phyloP scores from a whole-genome alignment of 2,113 vertebrate species.

The Tetrao urogallus region DNA sequence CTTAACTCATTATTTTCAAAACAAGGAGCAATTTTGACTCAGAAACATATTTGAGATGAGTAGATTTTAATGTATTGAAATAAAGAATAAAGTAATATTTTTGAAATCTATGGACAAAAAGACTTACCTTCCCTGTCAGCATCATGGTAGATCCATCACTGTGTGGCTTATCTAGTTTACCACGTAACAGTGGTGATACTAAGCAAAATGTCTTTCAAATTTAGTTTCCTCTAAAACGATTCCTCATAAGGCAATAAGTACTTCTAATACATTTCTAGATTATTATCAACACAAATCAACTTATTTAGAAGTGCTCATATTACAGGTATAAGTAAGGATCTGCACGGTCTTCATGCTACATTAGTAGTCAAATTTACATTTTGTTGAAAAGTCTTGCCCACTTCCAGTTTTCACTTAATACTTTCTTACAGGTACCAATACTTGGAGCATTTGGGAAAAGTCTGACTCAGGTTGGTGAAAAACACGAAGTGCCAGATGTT shows the following conservation, averaged over 20 bases:
- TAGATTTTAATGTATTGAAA: neutral
- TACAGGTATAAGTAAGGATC: neutral
- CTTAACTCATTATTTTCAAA: neutral
- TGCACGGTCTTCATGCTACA: neutral
- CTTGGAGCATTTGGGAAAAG: neutral
- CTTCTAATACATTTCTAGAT: neutral
- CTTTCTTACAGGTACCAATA: neutral
- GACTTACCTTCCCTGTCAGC: neutral
- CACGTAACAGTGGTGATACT: neutral
- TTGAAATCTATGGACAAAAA: neutral
- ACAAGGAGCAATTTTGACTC: neutral
- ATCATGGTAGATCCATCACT: neutral
- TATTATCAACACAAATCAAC: neutral
- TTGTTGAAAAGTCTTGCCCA: neutral
- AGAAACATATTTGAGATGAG: neutral
- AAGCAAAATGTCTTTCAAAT: neutral
- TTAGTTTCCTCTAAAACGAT: neutral
- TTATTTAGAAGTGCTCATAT: neutral
- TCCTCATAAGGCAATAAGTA: neutral
- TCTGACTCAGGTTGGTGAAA: neutral
- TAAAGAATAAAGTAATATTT: neutral
- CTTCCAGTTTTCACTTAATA: neutral
- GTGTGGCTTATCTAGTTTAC: neutral
- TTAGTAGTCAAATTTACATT: neutral
- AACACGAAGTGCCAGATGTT: neutral